Percentiles rank a stretch among this genome's conserved stretches.
phyloP scores from a whole-genome alignment of 1,140 invertebrate genomes.

The Dinoponera quadriceps region DNA sequence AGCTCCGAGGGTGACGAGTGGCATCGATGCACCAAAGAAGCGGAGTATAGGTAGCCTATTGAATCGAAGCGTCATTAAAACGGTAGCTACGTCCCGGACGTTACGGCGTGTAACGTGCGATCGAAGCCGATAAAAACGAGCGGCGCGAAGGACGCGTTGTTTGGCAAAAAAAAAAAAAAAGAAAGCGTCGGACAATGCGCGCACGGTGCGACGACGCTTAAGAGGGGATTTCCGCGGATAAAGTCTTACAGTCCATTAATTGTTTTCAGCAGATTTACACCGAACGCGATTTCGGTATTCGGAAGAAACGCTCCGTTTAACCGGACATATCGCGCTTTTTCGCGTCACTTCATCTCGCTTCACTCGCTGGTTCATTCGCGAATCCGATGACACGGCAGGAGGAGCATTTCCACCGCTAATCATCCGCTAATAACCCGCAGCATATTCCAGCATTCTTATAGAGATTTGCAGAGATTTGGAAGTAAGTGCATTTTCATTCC shows the following conservation, averaged over 20 bases:
- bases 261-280: not conserved
- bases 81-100: constrained; percentile 20
- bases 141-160: constrained; percentile 1
- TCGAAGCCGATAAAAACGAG: constrained; percentile 15
- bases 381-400: too few species aligned
- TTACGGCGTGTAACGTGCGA: not conserved
- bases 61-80: constrained; percentile 43
- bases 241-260: not conserved
- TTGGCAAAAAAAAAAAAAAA: not conserved
- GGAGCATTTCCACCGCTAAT: too few species aligned
- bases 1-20: not conserved
- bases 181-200: constrained; percentile 12
- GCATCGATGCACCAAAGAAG: constrained; percentile 24
- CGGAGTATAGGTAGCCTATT: constrained; percentile 32
- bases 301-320: not conserved
- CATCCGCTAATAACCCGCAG: too few species aligned
- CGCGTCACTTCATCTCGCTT: too few species aligned
- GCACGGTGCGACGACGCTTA: not conserved
- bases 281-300: not conserved
- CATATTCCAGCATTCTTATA: too few species aligned
- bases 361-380: too few species aligned
- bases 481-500: too few species aligned
- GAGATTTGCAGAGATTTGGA: too few species aligned
- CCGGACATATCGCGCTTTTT: too few species aligned
- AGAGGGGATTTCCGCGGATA: not conserved